Base-by-base conservation (phyloP, 2,113 vertebrate genomes). In the Rhinolophus sinicus region DNA sequence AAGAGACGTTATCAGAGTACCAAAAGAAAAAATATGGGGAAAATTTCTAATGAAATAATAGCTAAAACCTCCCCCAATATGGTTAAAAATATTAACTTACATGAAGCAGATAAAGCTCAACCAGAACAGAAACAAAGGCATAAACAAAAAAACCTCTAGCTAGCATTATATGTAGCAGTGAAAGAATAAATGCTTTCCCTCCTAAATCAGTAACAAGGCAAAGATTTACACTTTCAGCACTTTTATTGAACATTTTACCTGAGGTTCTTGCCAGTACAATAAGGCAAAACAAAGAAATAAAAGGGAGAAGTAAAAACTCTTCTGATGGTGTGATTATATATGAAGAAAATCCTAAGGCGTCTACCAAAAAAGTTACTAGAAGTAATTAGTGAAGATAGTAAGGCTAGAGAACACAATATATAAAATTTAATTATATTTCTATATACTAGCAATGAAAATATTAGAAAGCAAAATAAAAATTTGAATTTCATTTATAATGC, bases 241-340 rank as follows among this genome's bases (percentile, higher is more conserved):
- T 6, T 26, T 28, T 16, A 10, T 18, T 72, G 35, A 70, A 26
- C 70, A 69, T 90, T 60, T 81, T 76, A 90, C 30, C 69, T 69
- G 58, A 92, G 38, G 70, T 73, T 82, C 75, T 38, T 64, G 24
- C 47, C 64, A 47, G 6, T 58, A 30, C 8, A 84, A 72, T 60
- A 56, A 90, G 44, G 4, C 22, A 95, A 80, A 72, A 85, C n/a
- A 85, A 90, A 64, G 52, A 92, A 95, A 92, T 35, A 84, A 69
- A 83, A 70, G 10, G 35, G 67, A 93, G 30, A 70, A n/a, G 47
- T 30, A 62, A 12, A 85, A 93, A 89, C 16, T 89, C n/a, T 35
- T 88, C 67, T 13, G 26, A 88, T 16, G 7, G 15, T 67, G 12
- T 50, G 47, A 50, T 50, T 14, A 88, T 50, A 50, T 50, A 50